Evolutionary conservation across 2,797 vertebrate species (phyloP), one percentile per base, ranked within the genome.

Genomic region (Sebastes variabilis): DNA sequence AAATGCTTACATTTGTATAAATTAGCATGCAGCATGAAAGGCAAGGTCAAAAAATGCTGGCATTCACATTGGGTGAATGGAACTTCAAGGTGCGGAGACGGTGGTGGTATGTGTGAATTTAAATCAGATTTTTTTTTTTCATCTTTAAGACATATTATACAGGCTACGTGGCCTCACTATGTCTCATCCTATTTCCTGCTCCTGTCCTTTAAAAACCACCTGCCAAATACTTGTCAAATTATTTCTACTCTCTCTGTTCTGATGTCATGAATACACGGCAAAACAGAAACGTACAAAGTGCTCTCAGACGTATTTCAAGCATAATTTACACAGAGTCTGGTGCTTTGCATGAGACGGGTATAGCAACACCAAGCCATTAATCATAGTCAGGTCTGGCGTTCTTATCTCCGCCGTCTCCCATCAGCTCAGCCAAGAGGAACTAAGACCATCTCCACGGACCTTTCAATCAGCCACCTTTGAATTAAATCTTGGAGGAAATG

Each of bases 1-100:
- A 90, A 92, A 88, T 85, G 92, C 90, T 93, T 94, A 85, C 88
- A 95, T 95, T 95, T 94, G 90, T 95, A 92, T 93, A 94, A 93
- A 94, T 95, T 94, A 94, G 83, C 84, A 88, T 91, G 80, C 66
- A 66, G 81, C 77, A 84, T 86, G 69, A 93, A 89, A 87, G 77
- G 58, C 88, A 94, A 91, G 92, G 94, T 94, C 93, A 93, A 52
- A 82, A 66, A 88, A 90, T 79, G 75, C 76, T 85, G 83, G 67
- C 70, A 77, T 84, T 91, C 83, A 87, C 72, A 59, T 81, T 56
- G 74, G 71, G 52, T 76, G 85, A 86, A 80, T 86, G 54, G 52
- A 86, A 87, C 87, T 81, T 88, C 77, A 86, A 89, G 76, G 85
- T 78, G 54, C 62, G 11, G 68, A 78, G 74, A 79, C 66, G 30